Evolutionary conservation across 2,888 invertebrate genomes (phyloP), one percentile per base, ranked within the genome.

Genomic region (Iphiclides podalirius): DNA sequence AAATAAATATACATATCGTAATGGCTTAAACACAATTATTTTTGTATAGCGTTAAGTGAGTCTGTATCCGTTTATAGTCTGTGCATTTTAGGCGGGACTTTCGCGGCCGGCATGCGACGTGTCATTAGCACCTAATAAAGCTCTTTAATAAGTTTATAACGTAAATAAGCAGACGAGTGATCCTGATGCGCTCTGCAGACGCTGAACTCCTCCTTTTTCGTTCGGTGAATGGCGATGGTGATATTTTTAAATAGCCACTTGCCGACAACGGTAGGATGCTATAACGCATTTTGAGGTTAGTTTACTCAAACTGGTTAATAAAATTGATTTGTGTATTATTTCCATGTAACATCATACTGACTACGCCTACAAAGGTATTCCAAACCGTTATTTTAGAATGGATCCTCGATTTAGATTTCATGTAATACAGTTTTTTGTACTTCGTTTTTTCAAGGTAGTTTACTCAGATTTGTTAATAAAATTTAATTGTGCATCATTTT

Each of bases 81-180:
- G 42, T 43, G 31, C 17, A 20, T 37, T 31, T 44, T 38, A 47
- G 42, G 33, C 47, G 43, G 28, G 16, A 39, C n/a, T n/a, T 12
- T 26, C 15, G 26, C 28, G 40, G 12, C 31, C 34, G 48, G 50
- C 60, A 62, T 73, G 72, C 58, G 66, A 53, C 69, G 62, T 68
- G 70, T 78, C 76, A 65, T 77, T 76, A 72, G 67, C 79, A 76
- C 75, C 67, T 67, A 64, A 73, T 79, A 75, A 78, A 75, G 54
- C 47, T 34, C 17, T 38, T 43, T 43, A 48, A 42, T 42, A 48
- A 48, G 23, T 35, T 35, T 53, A 45, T 57, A 63, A 59, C 60
- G 70, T 69, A 75, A 74, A 74, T 74, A 72, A 49, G 49, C 59
- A 56, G 62, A 61, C 64, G 64, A 63, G 63, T 61, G 59, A 60